These are phyloP conservation scores for Diarsia rubi DNA, from an alignment of 2,888 invertebrate species.

Conservation along the genomic window DNA sequence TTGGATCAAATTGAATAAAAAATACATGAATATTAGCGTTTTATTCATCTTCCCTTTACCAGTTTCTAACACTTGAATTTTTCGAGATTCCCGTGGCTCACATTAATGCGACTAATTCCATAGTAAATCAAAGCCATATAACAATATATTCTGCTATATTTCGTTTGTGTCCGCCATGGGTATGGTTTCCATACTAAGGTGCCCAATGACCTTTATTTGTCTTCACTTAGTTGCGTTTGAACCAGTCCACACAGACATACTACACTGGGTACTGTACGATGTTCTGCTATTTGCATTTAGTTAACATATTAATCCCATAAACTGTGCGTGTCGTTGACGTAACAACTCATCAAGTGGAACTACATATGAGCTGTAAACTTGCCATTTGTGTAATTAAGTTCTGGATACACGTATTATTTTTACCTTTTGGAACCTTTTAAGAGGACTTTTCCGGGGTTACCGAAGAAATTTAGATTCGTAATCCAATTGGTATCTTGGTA, in stretches of 20 bases:
- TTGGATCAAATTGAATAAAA: too few relatives aligned
- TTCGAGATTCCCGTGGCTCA: too few relatives aligned
- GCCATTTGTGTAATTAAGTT: constrained; percentile 62
- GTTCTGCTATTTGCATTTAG: constrained; percentile 82
- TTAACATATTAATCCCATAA: constrained; percentile 86
- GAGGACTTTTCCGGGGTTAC: constrained; percentile 65
- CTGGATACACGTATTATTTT: constrained; percentile 41
- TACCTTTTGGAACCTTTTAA: constrained; percentile 43
- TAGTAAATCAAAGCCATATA: too few relatives aligned
- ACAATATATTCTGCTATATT: too few relatives aligned
- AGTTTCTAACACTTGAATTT: too few relatives aligned
- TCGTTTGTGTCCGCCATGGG: too few relatives aligned
- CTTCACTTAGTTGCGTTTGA: constrained; percentile 20
- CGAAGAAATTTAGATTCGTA: constrained; percentile 76
- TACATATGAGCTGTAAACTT: constrained; percentile 59
- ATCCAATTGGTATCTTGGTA: constrained; percentile 79
- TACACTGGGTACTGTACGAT: constrained; percentile 36
- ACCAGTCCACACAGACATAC: constrained; percentile 28
- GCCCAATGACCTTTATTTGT: too few relatives aligned
- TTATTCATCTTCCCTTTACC: too few relatives aligned
- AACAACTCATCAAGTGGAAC: constrained; percentile 71
- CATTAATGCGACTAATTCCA: too few relatives aligned
- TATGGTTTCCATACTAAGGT: too few relatives aligned
- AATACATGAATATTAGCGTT: too few relatives aligned
- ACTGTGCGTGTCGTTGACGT: constrained; percentile 78